phyloP scores from a whole-genome alignment of 2,888 invertebrate genomes.

The Drosophila infuscata region DNA sequence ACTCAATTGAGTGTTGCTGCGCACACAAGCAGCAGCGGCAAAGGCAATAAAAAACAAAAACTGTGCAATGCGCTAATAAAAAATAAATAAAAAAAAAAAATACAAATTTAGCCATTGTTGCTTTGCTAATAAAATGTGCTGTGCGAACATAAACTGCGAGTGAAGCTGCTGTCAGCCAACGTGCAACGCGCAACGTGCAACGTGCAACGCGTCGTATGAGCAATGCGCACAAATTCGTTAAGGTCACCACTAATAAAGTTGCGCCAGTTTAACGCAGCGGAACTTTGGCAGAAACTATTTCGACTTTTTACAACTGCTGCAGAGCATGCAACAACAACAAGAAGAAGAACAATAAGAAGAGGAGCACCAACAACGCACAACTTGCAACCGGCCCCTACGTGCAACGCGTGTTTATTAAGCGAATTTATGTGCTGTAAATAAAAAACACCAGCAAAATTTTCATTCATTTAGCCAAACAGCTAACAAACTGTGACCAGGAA shows the following conservation, averaged over 20 bases:
- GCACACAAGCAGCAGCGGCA: constrained; percentile 37
- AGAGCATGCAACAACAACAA: constrained; percentile 3
- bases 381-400: constrained; percentile 45
- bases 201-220: constrained; percentile 60
- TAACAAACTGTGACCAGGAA: constrained; percentile 32
- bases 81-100: constrained; percentile 40
- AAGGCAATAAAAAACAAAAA: constrained; percentile 58
- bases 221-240: constrained; percentile 55
- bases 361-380: constrained; percentile 35
- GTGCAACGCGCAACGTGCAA: too few relatives aligned
- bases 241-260: constrained; percentile 70
- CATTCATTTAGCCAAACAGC: constrained; percentile 36
- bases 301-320: constrained; percentile 57
- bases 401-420: constrained; percentile 74
- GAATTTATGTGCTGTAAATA: constrained; percentile 75
- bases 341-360: neutral
- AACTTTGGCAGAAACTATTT: constrained; percentile 64
- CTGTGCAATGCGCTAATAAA: constrained; percentile 57
- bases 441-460: constrained; percentile 48
- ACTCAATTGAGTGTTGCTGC: constrained; percentile 46
- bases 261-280: constrained; percentile 63
- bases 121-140: constrained; percentile 65
- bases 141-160: constrained; percentile 50
- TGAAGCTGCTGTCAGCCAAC: constrained; percentile 36
- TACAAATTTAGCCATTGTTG: constrained; percentile 72